phyloP scores from a whole-genome alignment of 2,797 vertebrate species.

The Neostethus bicornis region DNA sequence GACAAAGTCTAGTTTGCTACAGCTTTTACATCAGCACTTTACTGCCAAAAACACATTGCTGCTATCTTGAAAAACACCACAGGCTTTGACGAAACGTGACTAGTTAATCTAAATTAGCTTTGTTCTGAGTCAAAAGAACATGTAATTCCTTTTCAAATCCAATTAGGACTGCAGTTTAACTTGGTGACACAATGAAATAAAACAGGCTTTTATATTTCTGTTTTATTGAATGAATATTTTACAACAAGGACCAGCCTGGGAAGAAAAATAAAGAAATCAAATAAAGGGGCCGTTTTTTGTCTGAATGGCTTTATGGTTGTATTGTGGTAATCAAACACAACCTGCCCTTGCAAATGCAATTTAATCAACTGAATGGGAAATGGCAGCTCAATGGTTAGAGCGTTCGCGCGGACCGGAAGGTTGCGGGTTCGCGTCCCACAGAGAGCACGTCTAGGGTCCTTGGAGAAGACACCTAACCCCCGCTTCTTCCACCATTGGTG shows the following conservation, averaged over 20 bases:
- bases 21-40: neutral
- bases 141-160: neutral
- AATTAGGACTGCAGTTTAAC: slow-evolving; percentile 4
- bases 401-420: too few species aligned
- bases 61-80: neutral
- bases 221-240: too few species aligned
- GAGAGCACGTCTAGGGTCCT: too few species aligned
- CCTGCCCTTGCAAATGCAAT: neutral
- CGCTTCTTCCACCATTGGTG: too few species aligned
- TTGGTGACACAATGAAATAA: neutral
- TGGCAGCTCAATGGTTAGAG: too few species aligned
- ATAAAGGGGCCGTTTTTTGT: too few species aligned
- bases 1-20: neutral
- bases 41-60: too few species aligned
- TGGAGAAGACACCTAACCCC: too few species aligned
- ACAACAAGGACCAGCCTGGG: neutral
- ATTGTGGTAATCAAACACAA: neutral
- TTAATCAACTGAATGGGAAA: slow-evolving; percentile 1
- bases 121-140: neutral
- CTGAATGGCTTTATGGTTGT: too few species aligned
- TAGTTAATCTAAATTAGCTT: neutral
- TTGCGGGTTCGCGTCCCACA: too few species aligned
- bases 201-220: too few species aligned
- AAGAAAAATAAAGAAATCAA: neutral
- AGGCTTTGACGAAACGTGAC: neutral